Conservation (phyloP, 2,113 vertebrate species). For the Loxodonta africana region DNA sequence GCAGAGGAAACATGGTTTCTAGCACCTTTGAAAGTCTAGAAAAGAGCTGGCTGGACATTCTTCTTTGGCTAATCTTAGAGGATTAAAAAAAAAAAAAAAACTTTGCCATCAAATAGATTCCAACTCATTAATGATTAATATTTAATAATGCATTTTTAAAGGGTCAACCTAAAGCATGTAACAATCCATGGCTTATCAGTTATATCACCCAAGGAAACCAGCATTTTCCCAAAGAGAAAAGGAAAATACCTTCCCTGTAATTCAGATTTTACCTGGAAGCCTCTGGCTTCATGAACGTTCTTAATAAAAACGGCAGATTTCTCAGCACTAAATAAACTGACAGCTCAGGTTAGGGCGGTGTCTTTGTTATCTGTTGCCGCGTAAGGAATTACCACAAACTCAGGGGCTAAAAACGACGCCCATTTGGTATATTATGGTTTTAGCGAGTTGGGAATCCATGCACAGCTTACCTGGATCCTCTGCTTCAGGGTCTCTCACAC, state of each 20-base stretch:
- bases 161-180: not conserved
- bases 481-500: not conserved
- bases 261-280: not conserved
- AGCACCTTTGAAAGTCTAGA: not conserved
- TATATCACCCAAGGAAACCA: not conserved
- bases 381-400: not conserved
- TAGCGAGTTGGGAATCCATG: not conserved
- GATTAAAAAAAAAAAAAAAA: not conserved
- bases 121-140: not conserved
- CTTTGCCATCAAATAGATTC: not conserved
- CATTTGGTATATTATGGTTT: not conserved
- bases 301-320: slow-evolving; percentile 2
- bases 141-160: not conserved
- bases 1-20: not conserved
- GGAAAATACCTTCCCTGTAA: not conserved
- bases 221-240: not conserved
- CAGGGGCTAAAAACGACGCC: not conserved
- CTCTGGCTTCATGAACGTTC: not conserved
- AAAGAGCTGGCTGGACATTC: not conserved
- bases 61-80: not conserved
- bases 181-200: not conserved
- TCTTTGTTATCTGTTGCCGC: not conserved
- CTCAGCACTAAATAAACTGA: not conserved
- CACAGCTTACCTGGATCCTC: not conserved
- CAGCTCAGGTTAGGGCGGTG: not conserved